phyloP scores from a whole-genome alignment of 2,888 invertebrate species.

The Venustoraphidia nigricollis region DNA sequence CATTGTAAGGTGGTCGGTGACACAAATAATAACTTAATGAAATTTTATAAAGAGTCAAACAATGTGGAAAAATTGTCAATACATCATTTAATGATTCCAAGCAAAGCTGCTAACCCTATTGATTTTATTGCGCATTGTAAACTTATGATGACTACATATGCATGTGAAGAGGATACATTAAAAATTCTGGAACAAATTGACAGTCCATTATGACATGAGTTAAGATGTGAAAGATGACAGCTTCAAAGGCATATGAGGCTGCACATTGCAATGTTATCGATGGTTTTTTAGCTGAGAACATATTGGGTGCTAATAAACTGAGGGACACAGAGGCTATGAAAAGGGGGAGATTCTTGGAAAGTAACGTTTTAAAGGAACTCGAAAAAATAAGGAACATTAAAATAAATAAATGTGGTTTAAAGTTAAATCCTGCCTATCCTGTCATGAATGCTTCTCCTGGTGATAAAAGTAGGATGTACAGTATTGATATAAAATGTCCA shows the following conservation, averaged over 20 bases:
- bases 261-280: conserved; percentile 6
- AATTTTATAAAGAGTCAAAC: neutral
- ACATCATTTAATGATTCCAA: neutral
- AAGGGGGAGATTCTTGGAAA: conserved; percentile 3
- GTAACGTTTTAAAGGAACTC: conserved; percentile 1
- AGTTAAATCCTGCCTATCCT: conserved; percentile 1
- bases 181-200: neutral
- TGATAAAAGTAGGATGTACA: conserved; percentile 3
- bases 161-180: neutral
- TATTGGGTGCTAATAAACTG: conserved; percentile 3
- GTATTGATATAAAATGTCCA: conserved; percentile 13
- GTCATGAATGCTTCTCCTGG: conserved; percentile 9
- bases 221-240: neutral
- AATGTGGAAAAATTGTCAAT: neutral
- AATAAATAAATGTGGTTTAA: conserved; percentile 2
- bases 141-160: neutral
- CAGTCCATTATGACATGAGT: neutral
- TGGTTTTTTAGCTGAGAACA: neutral
- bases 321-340: conserved; percentile 3
- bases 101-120: neutral
- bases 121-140: neutral
- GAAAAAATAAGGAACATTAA: neutral
- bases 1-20: neutral
- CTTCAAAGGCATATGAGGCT: conserved; percentile 6
- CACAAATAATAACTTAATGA: neutral